A percentile compares a stretch with the other conserved stretches of the same genome.
These are phyloP conservation scores for Microplitis demolitor DNA, from an alignment of 1,140 invertebrate genomes.

Conservation along the genomic window DNA sequence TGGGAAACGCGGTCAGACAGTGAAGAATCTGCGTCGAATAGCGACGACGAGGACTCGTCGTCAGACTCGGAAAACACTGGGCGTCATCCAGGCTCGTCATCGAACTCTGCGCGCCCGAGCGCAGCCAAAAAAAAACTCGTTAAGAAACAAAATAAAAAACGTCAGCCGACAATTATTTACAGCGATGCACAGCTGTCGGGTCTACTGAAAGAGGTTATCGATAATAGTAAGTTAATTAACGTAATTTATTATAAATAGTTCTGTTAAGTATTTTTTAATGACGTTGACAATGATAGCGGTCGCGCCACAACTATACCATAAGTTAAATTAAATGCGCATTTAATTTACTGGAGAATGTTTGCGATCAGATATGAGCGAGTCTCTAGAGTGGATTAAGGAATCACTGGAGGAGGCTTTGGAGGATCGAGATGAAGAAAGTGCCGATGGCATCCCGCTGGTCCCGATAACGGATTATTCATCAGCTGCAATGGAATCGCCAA, in stretches of 20 bases:
- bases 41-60: slow-evolving; percentile 31
- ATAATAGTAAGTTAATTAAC: slow-evolving; percentile 42
- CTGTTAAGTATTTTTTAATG: background rate
- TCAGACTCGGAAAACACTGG: slow-evolving; percentile 9
- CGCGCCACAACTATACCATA: background rate
- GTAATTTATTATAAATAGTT: background rate
- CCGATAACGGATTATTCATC: slow-evolving; percentile 65
- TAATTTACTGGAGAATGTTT: slow-evolving; percentile 17
- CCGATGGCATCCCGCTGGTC: slow-evolving; percentile 69
- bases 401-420: slow-evolving; percentile 66
- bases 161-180: slow-evolving; percentile 45
- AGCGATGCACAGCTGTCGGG: slow-evolving; percentile 54
- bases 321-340: background rate
- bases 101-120: background rate
- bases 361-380: slow-evolving; percentile 56
- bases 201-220: slow-evolving; percentile 54
- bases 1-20: slow-evolving; percentile 52
- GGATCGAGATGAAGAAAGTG: slow-evolving; percentile 64
- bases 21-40: slow-evolving; percentile 15
- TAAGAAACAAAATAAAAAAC: slow-evolving; percentile 34
- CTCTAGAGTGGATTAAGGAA: slow-evolving; percentile 68
- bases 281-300: background rate
- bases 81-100: background rate
- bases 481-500: slow-evolving; percentile 65
- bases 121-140: slow-evolving; percentile 25